Conservation (phyloP, 2,113 vertebrate species). For the Epinephelus cyanopodus region DNA sequence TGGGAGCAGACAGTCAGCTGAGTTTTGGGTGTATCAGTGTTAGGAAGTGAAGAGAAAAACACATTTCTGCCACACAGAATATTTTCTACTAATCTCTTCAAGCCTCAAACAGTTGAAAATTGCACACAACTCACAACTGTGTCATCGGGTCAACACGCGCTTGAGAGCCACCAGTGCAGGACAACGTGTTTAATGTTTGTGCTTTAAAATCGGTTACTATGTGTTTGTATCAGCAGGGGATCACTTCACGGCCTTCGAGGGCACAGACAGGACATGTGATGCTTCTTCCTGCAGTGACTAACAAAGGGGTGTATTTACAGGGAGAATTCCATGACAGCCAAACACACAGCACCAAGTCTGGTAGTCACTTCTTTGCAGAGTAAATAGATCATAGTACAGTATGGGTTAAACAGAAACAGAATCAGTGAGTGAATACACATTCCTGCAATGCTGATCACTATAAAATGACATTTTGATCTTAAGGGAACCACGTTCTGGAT, state of each 20-base stretch:
- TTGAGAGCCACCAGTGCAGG: neutral
- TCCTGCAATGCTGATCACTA: neutral
- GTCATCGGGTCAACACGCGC: neutral
- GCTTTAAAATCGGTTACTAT: neutral
- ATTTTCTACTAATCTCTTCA: too few relatives aligned
- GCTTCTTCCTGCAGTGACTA: constrained; percentile 27
- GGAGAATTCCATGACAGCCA: constrained; percentile 44
- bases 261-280: constrained; percentile 78
- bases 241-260: constrained; percentile 10
- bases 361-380: neutral
- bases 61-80: too few relatives aligned
- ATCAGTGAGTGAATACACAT: neutral
- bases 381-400: neutral
- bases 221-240: neutral
- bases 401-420: neutral
- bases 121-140: neutral
- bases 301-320: constrained; percentile 76
- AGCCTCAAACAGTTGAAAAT: too few relatives aligned
- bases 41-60: too few relatives aligned
- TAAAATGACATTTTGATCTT: neutral
- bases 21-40: too few relatives aligned
- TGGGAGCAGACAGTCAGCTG: too few relatives aligned
- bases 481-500: neutral
- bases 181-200: neutral
- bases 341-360: constrained; percentile 5